Conservation (phyloP, 2,113 vertebrate genomes). For the Microcebus lehilahytsara region DNA sequence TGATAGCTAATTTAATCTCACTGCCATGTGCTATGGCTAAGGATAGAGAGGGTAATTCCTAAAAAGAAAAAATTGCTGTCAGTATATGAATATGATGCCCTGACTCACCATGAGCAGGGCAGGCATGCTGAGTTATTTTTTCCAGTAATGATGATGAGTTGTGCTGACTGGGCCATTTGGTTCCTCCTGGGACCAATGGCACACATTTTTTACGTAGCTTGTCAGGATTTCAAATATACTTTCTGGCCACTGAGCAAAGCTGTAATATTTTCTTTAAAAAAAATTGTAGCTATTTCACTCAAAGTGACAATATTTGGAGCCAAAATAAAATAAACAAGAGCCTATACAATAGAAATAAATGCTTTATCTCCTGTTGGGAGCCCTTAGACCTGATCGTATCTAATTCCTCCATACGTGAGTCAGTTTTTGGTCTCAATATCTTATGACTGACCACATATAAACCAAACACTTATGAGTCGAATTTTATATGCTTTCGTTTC, state of each 20-base stretch:
- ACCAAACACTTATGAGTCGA: not conserved
- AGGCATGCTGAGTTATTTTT: not conserved
- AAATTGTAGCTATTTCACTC: not conserved
- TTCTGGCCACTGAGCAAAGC: not conserved
- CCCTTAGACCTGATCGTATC: not conserved
- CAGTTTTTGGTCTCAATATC: not conserved
- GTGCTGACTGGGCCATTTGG: not conserved
- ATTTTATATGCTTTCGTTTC: not conserved
- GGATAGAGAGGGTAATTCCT: constrained; percentile 45
- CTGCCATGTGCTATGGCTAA: not conserved
- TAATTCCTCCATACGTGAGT: not conserved
- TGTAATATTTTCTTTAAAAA: not conserved
- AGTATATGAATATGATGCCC: not conserved
- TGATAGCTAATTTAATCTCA: not conserved
- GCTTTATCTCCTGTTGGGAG: not conserved
- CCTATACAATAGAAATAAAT: not conserved
- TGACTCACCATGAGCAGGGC: not conserved
- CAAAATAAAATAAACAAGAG: not conserved
- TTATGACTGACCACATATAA: not conserved
- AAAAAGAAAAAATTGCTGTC: constrained; percentile 61
- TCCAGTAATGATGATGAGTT: constrained; percentile 20
- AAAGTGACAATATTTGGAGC: not conserved
- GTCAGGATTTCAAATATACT: constrained; percentile 14
- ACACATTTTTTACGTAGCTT: not conserved
- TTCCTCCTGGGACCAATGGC: constrained; percentile 2